These are phyloP conservation scores for Bellardia pandia DNA, from an alignment of 2,888 invertebrate species.

Conservation along the genomic window DNA sequence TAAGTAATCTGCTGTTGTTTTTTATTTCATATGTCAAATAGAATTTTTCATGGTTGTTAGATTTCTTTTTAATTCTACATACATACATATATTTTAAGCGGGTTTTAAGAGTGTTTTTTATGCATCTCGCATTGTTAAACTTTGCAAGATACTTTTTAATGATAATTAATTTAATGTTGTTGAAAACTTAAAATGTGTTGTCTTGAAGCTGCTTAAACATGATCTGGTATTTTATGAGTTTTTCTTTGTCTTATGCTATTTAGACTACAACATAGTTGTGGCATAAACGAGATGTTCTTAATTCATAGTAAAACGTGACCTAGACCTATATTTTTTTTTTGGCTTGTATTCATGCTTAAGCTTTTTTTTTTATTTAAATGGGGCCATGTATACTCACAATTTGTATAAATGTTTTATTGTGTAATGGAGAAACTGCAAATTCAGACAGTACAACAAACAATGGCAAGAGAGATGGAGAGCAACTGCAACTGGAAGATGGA, in stretches of 20 bases:
- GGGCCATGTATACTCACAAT: too few relatives aligned
- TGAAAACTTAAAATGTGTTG: not conserved
- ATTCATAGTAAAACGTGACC: not conserved
- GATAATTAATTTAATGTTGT: slow-evolving; percentile 6
- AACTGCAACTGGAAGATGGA: too few relatives aligned
- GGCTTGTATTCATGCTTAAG: not conserved
- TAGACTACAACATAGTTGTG: not conserved
- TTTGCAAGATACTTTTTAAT: not conserved
- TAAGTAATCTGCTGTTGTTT: not conserved
- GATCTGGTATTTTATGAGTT: not conserved
- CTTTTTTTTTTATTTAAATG: not conserved
- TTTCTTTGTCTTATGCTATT: not conserved
- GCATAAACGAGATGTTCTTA: not conserved
- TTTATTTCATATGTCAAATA: slow-evolving; percentile 5
- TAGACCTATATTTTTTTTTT: not conserved
- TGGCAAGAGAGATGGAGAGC: too few relatives aligned
- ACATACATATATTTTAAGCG: not conserved
- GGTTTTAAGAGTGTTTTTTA: not conserved
- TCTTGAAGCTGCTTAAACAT: not conserved
- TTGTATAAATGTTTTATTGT: too few relatives aligned
- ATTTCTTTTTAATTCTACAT: slow-evolving; percentile 6
- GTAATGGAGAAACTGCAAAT: too few relatives aligned
- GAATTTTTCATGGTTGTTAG: slow-evolving; percentile 40
- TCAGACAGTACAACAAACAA: too few relatives aligned
- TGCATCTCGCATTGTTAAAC: not conserved